Percentiles rank a stretch among this genome's conserved stretches.
These are phyloP conservation scores for Tragopan temminckii DNA, from an alignment of 2,797 vertebrate genomes.

Conservation along the genomic window DNA sequence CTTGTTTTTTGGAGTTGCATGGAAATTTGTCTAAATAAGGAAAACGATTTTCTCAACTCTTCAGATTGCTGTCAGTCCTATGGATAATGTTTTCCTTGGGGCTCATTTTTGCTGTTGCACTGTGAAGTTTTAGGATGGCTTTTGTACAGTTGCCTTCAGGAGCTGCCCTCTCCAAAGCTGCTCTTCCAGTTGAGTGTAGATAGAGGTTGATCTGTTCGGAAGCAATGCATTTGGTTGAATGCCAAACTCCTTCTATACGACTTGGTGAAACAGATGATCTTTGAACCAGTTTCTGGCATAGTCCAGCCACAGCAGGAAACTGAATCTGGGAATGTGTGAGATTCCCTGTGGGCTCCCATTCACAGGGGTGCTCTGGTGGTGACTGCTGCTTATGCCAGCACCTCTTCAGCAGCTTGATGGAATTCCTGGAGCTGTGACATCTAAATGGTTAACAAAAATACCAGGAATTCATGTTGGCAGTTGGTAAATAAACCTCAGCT, in stretches of 20 bases:
- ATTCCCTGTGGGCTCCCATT: not conserved
- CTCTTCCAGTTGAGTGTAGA: not conserved
- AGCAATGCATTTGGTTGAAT: not conserved
- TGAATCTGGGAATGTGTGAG: too few relatives aligned
- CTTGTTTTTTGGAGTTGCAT: not conserved
- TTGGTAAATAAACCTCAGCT: not conserved
- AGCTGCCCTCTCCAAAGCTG: not conserved
- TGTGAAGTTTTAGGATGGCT: not conserved
- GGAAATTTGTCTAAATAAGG: not conserved
- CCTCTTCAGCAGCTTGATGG: not conserved
- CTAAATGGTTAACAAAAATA: not conserved
- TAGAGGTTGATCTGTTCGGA: not conserved
- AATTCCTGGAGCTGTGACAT: not conserved
- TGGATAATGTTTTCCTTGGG: not conserved
- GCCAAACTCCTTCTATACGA: not conserved
- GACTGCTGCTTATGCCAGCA: fast-evolving
- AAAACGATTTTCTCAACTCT: not conserved
- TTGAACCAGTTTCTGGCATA: not conserved
- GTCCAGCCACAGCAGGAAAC: too few relatives aligned
- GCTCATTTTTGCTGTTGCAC: not conserved
- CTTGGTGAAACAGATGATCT: not conserved
- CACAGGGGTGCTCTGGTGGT: too few relatives aligned
- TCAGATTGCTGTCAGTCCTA: not conserved
- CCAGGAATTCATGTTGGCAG: not conserved
- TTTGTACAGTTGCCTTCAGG: not conserved